Conservation (phyloP, 1,140 invertebrate genomes). For the Zaprionus taronus region DNA sequence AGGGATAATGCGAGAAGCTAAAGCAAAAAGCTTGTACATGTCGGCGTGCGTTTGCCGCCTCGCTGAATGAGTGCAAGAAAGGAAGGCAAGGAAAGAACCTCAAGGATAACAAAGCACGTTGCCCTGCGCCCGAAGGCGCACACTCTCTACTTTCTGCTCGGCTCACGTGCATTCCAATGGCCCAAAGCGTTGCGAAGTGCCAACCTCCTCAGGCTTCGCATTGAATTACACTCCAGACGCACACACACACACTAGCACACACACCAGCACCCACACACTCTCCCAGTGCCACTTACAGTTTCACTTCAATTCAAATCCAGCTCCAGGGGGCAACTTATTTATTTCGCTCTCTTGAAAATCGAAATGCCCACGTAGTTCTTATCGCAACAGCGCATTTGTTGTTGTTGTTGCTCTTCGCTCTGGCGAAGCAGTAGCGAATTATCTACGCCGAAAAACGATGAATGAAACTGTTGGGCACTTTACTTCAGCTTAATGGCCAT, state of each 20-base stretch:
- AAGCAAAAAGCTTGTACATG: constrained; percentile 39
- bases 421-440: constrained; percentile 21
- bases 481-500: constrained; percentile 23
- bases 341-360: constrained; percentile 30
- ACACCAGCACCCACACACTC: too few species aligned
- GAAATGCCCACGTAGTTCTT: constrained; percentile 24
- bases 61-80: constrained; percentile 24
- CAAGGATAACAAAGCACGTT: constrained; percentile 34
- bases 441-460: constrained; percentile 41
- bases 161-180: constrained; percentile 33
- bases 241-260: neutral
- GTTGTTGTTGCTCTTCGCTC: neutral
- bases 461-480: constrained; percentile 37
- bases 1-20: constrained; percentile 45
- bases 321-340: constrained; percentile 16
- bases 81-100: constrained; percentile 8
- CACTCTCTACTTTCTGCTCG: neutral
- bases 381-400: constrained; percentile 36
- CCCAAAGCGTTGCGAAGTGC: constrained; percentile 21
- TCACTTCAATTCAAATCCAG: constrained; percentile 8
- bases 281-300: neutral
- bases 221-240: constrained; percentile 19
- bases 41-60: constrained; percentile 30
- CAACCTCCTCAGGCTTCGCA: neutral
- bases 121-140: constrained; percentile 6